These are phyloP conservation scores for Tyria jacobaeae DNA, from an alignment of 2,888 invertebrate genomes.

Conservation along the genomic window DNA sequence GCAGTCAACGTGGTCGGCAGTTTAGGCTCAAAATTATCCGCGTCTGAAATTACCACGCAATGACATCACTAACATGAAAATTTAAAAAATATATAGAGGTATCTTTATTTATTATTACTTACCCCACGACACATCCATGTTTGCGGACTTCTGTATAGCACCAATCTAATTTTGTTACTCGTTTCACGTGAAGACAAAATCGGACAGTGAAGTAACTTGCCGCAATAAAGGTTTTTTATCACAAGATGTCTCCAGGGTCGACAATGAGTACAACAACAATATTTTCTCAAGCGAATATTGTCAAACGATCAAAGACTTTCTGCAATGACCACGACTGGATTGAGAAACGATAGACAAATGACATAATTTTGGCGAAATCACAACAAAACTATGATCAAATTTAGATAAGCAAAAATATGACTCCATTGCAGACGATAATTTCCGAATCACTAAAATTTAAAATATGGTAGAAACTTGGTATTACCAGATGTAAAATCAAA, in stretches of 20 bases:
- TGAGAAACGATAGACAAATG: slow-evolving; percentile 80
- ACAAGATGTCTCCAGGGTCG: slow-evolving; percentile 86
- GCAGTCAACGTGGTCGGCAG: slow-evolving; percentile 86
- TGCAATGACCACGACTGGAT: slow-evolving; percentile 79
- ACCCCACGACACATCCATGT: slow-evolving; percentile 92
- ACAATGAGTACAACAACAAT: slow-evolving; percentile 75
- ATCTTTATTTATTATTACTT: slow-evolving; percentile 60
- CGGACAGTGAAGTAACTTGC: slow-evolving; percentile 71
- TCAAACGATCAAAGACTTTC: slow-evolving; percentile 83
- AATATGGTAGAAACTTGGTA: slow-evolving; percentile 73
- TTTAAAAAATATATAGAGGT: slow-evolving; percentile 41
- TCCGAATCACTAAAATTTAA: slow-evolving; percentile 76
- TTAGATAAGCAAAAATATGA: slow-evolving; percentile 83
- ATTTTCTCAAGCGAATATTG: slow-evolving; percentile 77
- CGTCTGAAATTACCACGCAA: slow-evolving; percentile 86
- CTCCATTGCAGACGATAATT: slow-evolving; percentile 86
- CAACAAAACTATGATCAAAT: slow-evolving; percentile 81
- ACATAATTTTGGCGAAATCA: slow-evolving; percentile 84
- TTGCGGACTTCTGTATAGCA: slow-evolving; percentile 72
- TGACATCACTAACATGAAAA: slow-evolving; percentile 55
- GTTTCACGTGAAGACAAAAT: slow-evolving; percentile 80
- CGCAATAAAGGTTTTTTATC: slow-evolving; percentile 79
- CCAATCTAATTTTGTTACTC: slow-evolving; percentile 77
- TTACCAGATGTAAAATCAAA: slow-evolving; percentile 49
- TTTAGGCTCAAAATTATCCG: slow-evolving; percentile 90